A percentile compares a stretch with the other conserved stretches of the same genome.
phyloP scores from a whole-genome alignment of 2,113 vertebrate genomes.

The Nesoenas mayeri region DNA sequence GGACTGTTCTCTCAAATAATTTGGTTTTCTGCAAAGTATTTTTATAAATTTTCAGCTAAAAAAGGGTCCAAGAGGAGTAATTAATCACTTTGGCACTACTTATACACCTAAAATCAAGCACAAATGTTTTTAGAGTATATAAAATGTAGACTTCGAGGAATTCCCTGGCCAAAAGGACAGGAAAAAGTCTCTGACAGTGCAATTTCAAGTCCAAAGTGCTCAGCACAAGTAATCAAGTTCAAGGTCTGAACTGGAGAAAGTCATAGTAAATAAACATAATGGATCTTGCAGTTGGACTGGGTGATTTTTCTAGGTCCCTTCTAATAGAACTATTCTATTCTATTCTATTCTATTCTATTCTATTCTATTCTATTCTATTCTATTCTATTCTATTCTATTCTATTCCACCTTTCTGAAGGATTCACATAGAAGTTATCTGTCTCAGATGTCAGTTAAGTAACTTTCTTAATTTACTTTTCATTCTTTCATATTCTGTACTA shows the following conservation, averaged over 20 bases:
- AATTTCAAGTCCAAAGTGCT: not conserved
- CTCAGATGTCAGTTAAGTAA: constrained; percentile 1
- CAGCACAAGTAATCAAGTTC: not conserved
- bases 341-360: not conserved
- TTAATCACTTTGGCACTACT: not conserved
- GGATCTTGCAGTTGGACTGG: not conserved
- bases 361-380: not conserved
- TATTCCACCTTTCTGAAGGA: not conserved
- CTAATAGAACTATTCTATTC: not conserved
- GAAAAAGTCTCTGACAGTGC: not conserved
- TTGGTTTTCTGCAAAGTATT: not conserved
- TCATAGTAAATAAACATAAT: not conserved
- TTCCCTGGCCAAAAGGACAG: fast-evolving
- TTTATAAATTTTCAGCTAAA: not conserved
- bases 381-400: not conserved
- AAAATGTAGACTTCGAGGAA: not conserved
- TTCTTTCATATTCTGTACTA: not conserved
- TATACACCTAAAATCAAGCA: not conserved
- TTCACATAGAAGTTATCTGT: not conserved
- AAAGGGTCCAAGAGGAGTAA: not conserved
- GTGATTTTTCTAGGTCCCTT: not conserved
- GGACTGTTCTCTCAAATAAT: not conserved
- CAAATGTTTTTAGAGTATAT: not conserved
- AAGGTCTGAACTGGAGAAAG: not conserved
- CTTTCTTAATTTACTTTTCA: not conserved